phyloP scores from a whole-genome alignment of 2,113 vertebrate species.

The Myanophis thanlyinensis region DNA sequence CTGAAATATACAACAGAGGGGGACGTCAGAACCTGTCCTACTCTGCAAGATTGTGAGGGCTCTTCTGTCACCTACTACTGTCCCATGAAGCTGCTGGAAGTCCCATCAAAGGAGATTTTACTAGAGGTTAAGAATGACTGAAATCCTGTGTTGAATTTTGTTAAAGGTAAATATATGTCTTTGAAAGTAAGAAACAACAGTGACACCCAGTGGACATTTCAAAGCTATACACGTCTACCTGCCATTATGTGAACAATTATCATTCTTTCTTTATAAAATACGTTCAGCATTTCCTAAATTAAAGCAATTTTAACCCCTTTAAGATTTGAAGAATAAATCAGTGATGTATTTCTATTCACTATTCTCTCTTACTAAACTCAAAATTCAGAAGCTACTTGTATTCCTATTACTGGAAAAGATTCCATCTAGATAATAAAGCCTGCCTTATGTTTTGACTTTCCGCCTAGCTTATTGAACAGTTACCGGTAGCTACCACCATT shows the following conservation, averaged over 20 bases:
- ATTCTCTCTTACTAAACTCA: neutral
- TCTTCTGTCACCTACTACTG: neutral
- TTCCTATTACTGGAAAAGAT: neutral
- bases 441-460: neutral
- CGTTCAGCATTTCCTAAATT: neutral
- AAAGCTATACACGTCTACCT: neutral
- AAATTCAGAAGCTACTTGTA: neutral
- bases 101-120: neutral
- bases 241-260: neutral
- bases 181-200: constrained; percentile 44
- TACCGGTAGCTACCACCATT: neutral
- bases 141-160: neutral
- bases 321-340: neutral
- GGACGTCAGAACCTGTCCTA: neutral
- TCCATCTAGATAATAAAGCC: neutral
- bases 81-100: neutral
- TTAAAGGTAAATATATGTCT: neutral
- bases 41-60: neutral
- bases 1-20: neutral
- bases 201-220: constrained; percentile 59
- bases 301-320: neutral
- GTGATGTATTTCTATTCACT: neutral
- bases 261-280: neutral
- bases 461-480: neutral
- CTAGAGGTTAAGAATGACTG: neutral